Evolutionary conservation across 2,888 invertebrate genomes (phyloP).

Genomic region (Bombylius major): DNA sequence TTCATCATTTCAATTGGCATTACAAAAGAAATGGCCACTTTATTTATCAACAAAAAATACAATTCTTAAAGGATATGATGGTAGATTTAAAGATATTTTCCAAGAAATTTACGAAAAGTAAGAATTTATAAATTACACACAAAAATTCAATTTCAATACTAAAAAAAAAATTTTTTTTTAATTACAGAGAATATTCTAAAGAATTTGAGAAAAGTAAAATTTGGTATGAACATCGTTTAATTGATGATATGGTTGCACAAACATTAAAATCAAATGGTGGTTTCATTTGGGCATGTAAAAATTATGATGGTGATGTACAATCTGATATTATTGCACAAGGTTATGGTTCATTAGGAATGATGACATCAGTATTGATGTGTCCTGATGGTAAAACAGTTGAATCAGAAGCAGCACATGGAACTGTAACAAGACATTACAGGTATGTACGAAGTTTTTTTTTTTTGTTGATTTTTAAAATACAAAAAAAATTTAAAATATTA

Average conservation of each 20-base stretch:
- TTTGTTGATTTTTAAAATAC: constrained; percentile 24
- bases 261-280: constrained; percentile 70
- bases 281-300: constrained; percentile 88
- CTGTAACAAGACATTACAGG: constrained; percentile 78
- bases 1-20: constrained; percentile 75
- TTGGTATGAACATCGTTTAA: constrained; percentile 85
- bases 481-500: constrained; percentile 20
- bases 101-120: constrained; percentile 75
- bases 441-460: constrained; percentile 24
- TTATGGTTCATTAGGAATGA: constrained; percentile 74
- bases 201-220: constrained; percentile 64
- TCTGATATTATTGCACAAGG: constrained; percentile 77
- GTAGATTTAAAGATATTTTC: constrained; percentile 85
- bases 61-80: constrained; percentile 78
- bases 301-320: constrained; percentile 87
- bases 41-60: constrained; percentile 87
- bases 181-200: constrained; percentile 52
- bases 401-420: constrained; percentile 86
- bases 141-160: not conserved
- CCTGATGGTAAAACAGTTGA: constrained; percentile 75
- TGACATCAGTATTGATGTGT: constrained; percentile 83
- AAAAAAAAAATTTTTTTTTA: not conserved
- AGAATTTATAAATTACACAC: constrained; percentile 4
- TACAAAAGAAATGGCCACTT: constrained; percentile 77
- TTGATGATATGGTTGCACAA: constrained; percentile 85